Conservation (phyloP, 1,140 invertebrate genomes). For the Saccostrea cuccullata region DNA sequence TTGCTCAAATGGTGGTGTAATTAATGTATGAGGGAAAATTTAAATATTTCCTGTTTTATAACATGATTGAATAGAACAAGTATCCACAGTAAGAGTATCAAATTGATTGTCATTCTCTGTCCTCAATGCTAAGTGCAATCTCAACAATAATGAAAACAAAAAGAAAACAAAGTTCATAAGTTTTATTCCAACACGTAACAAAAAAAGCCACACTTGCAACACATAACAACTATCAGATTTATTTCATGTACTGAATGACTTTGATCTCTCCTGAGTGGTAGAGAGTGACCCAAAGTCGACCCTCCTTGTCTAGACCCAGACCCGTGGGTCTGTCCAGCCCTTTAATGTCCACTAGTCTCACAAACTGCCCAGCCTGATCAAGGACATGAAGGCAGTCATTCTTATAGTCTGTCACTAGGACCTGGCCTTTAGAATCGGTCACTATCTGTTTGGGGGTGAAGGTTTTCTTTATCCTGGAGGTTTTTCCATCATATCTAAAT, state of each 20-base stretch:
- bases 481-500: neutral
- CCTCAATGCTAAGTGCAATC: neutral
- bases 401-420: constrained; percentile 8
- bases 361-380: neutral
- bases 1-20: too few relatives aligned
- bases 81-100: too few relatives aligned
- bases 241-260: constrained; percentile 26
- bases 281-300: neutral
- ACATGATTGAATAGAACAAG: too few relatives aligned
- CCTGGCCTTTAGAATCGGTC: neutral
- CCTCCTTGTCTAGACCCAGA: constrained; percentile 8
- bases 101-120: too few relatives aligned
- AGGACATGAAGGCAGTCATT: constrained; percentile 3
- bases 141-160: neutral
- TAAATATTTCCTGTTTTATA: too few relatives aligned
- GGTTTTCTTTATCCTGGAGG: neutral
- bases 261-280: constrained; percentile 7
- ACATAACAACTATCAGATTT: neutral
- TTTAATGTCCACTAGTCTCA: constrained; percentile 15
- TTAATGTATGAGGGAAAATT: too few relatives aligned
- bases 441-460: constrained; percentile 4
- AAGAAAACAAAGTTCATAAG: neutral
- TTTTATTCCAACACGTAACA: neutral
- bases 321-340: neutral
- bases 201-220: neutral